These are phyloP conservation scores for Pygoscelis antarcticus DNA, from an alignment of 2,113 vertebrate species.

Conservation along the genomic window DNA sequence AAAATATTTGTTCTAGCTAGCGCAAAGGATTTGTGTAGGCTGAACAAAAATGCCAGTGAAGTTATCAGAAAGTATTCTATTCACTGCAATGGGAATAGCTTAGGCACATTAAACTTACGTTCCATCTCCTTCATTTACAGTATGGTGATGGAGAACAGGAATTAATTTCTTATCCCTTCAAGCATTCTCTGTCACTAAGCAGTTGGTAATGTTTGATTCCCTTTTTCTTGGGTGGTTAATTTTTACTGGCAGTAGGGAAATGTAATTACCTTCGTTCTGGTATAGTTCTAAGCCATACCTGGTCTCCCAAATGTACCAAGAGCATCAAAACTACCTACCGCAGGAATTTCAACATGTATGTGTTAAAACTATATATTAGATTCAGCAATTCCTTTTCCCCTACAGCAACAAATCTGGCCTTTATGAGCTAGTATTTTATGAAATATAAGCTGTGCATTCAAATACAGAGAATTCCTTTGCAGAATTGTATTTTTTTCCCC, in stretches of 20 bases:
- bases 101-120: not conserved
- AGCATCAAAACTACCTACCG: not conserved
- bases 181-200: not conserved
- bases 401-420: not conserved
- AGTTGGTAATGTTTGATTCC: not conserved
- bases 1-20: not conserved
- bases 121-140: not conserved
- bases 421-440: not conserved
- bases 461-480: not conserved
- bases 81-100: not conserved
- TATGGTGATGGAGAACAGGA: not conserved
- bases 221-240: constrained; percentile 7
- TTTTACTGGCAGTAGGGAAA: constrained; percentile 18
- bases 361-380: not conserved
- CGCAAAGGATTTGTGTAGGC: not conserved
- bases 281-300: not conserved
- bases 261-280: not conserved
- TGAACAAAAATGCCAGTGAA: not conserved
- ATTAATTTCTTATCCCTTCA: not conserved
- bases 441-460: not conserved
- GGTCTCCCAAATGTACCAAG: not conserved
- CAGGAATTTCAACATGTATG: not conserved
- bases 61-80: not conserved
- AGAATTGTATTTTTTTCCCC: not conserved
- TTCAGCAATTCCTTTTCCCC: not conserved